A percentile compares a stretch with the other conserved stretches of the same genome.
Evolutionary conservation across 2,797 vertebrate genomes (phyloP).

Genomic region (Stomatorhinus walkeri): DNA sequence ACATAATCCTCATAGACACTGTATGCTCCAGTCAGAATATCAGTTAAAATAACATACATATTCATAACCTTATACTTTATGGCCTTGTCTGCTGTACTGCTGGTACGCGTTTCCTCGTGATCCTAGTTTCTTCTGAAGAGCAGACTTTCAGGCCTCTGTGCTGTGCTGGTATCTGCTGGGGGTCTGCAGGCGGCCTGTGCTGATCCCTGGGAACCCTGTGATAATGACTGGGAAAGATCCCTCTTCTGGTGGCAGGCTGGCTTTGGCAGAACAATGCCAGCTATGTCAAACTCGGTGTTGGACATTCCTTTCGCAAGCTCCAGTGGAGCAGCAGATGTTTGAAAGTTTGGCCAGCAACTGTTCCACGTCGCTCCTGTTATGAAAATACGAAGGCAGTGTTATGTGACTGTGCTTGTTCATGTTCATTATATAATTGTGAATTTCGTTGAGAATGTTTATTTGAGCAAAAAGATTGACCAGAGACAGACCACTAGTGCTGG

Average conservation of each 20-base stretch:
- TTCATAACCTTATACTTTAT: neutral
- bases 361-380: neutral
- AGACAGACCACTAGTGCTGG: neutral
- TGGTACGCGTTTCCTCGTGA: neutral
- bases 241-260: constrained; percentile 19
- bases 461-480: neutral
- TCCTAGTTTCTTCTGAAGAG: neutral
- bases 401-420: neutral
- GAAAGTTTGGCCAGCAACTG: neutral
- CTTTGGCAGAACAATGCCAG: constrained; percentile 25
- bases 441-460: neutral
- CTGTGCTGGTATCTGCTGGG: neutral
- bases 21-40: neutral
- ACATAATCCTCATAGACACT: neutral
- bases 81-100: neutral
- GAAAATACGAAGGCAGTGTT: neutral
- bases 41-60: neutral
- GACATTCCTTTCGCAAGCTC: neutral
- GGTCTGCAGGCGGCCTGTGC: neutral
- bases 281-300: constrained; percentile 26
- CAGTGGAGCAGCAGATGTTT: constrained; percentile 35
- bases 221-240: neutral
- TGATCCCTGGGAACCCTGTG: neutral
- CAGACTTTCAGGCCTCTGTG: neutral
- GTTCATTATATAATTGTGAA: neutral